Conservation (phyloP, 2,113 vertebrate genomes). For the Polypterus bichir region DNA sequence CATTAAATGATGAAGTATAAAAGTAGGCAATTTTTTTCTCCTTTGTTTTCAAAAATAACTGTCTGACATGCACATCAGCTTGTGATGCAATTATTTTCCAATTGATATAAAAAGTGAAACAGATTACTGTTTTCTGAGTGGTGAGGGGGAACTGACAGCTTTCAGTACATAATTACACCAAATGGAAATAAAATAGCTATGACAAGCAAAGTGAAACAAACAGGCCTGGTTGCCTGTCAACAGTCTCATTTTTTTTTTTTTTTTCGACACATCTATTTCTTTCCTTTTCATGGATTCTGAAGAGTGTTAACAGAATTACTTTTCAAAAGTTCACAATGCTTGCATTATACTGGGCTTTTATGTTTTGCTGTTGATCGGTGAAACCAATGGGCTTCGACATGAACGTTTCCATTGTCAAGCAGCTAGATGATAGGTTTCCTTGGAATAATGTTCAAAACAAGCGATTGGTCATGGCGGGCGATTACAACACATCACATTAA, state of each 20-base stretch:
- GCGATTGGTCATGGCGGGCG: not conserved
- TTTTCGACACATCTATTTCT: no score
- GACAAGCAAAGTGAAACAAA: not conserved
- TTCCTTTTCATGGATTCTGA: no score
- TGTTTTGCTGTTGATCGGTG: no score
- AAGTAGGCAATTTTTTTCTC: no score
- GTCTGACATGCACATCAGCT: not conserved
- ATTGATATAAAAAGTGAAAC: not conserved
- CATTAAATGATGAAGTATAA: no score
- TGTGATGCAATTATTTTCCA: not conserved
- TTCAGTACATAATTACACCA: slow-evolving; percentile 1
- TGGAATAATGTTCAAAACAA: not conserved
- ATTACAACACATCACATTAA: not conserved
- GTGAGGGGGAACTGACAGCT: not conserved
- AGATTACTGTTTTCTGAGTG: not conserved
- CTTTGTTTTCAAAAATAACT: not conserved
- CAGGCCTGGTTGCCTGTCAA: not conserved
- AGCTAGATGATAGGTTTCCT: not conserved
- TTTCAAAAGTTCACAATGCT: no score
- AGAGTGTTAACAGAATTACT: no score
- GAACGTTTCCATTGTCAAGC: not conserved
- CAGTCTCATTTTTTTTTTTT: not conserved
- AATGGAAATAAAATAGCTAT: slow-evolving; percentile 1
- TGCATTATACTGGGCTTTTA: no score
- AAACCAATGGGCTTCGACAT: no score